Conservation (phyloP, 2,888 invertebrate genomes). For the Sabellastarte sp. region DNA sequence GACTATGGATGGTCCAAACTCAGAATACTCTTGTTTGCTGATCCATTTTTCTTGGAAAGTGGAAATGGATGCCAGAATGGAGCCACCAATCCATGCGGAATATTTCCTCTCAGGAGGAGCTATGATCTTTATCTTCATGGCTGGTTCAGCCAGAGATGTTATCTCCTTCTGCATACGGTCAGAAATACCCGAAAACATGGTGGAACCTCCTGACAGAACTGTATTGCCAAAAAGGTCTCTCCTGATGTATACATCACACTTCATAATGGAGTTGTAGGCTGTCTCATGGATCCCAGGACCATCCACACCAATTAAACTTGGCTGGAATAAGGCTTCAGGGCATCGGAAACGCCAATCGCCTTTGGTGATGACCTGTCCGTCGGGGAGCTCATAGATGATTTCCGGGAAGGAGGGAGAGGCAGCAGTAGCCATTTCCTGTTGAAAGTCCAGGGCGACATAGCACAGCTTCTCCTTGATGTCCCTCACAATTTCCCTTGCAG, state of each 20-base stretch:
- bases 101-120: conserved; percentile 95
- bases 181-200: conserved; percentile 96
- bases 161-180: conserved; percentile 98
- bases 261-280: conserved; percentile 54
- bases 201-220: conserved; percentile 88
- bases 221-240: conserved; percentile 64
- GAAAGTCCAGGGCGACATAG: conserved; percentile 90
- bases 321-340: conserved; percentile 55
- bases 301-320: conserved; percentile 43
- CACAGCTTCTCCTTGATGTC: conserved; percentile 93
- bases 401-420: conserved; percentile 86
- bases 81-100: conserved; percentile 98
- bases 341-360: conserved; percentile 53
- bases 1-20: conserved; percentile 91
- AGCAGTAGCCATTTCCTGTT: conserved; percentile 93
- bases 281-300: conserved; percentile 42
- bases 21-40: conserved; percentile 96
- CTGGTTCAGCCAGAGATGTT: conserved; percentile 73
- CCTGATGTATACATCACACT: conserved; percentile 57
- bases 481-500: conserved; percentile 90
- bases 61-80: conserved; percentile 87
- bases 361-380: conserved; percentile 51
- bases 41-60: conserved; percentile 95
- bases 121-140: conserved; percentile 73
- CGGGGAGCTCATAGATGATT: conserved; percentile 71